Evolutionary conservation across 2,113 vertebrate genomes (phyloP).

Genomic region (Coracopsis vasa): DNA sequence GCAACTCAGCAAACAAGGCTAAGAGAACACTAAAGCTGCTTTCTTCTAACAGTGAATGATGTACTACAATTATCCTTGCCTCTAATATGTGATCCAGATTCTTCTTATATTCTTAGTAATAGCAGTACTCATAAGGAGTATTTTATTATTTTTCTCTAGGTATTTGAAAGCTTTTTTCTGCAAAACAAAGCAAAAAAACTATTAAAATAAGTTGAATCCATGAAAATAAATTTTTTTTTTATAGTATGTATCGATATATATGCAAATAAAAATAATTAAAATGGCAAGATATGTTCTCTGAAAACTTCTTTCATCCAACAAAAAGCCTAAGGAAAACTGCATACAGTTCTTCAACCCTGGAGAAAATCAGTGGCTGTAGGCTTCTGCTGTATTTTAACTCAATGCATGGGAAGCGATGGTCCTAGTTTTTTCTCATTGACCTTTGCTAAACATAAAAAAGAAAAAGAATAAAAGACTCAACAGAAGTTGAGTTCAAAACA

Average conservation of each 20-base stretch:
- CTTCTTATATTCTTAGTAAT: not conserved
- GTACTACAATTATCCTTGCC: not conserved
- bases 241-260: no score
- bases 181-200: not conserved
- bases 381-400: not conserved
- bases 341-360: not conserved
- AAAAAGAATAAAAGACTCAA: not conserved
- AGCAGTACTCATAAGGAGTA: not conserved
- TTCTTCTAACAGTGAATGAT: not conserved
- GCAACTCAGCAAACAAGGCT: not conserved
- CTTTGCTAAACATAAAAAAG: not conserved
- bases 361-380: not conserved
- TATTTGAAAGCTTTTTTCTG: not conserved
- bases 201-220: not conserved
- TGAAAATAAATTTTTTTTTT: not conserved
- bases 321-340: not conserved
- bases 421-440: not conserved
- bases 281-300: not conserved
- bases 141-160: not conserved
- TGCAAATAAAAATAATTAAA: not conserved
- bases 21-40: not conserved
- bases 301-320: not conserved
- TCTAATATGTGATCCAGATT: not conserved
- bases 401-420: not conserved
- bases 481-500: not conserved